Base-by-base conservation (phyloP, 2,888 invertebrate genomes). In the Diarsia mendica region DNA sequence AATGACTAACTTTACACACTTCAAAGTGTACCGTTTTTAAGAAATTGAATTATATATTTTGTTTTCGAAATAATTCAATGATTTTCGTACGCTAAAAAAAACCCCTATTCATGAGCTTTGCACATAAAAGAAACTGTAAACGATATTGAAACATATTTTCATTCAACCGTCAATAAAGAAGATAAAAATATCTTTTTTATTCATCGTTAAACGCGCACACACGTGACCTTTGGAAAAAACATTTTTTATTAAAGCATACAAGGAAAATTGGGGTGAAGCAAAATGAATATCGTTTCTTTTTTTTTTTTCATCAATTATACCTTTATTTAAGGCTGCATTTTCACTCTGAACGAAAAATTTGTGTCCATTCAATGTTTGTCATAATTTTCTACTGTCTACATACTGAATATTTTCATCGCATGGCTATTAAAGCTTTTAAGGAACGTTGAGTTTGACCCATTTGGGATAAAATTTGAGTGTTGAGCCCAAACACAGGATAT, bases 181-280 rank as follows among this genome's bases (percentile, higher is more conserved):
- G 39, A 63, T 63, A 63, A 44, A 64, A 55, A 58, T 20, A 66
- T 10, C 0, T 20, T 33, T 72, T 58, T 49, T 13, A 71, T 58
- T 44, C 63, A 67, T 68, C 58, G 28, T 75, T 20, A n/a, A 65
- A 61, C 20, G 18, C 46, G 20, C 68, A 68, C 49, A 39, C 63
- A 10, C 23, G 13, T 49, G 39, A 13, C 20, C 67, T 46, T 46
- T 48, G 18, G 13, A 33, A 60, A 60, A 69, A 67, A 44, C 15
- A 13, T 64, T 13, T 63, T 82, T 58, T 69, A 77, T 82, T 63
- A 23, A 69, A 55, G 39, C 20, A 18, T 61, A 60, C 23, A 33
- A 67, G 64, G 55, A 33, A 67, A 82, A 82, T 75, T 53, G 44
- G 28, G 9, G 23, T 23, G 23, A 23, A 23, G 28, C 23, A 23